Percentiles rank a stretch among this genome's conserved stretches.
phyloP scores from a whole-genome alignment of 2,113 vertebrate species.

The Lepidothrix coronata region DNA sequence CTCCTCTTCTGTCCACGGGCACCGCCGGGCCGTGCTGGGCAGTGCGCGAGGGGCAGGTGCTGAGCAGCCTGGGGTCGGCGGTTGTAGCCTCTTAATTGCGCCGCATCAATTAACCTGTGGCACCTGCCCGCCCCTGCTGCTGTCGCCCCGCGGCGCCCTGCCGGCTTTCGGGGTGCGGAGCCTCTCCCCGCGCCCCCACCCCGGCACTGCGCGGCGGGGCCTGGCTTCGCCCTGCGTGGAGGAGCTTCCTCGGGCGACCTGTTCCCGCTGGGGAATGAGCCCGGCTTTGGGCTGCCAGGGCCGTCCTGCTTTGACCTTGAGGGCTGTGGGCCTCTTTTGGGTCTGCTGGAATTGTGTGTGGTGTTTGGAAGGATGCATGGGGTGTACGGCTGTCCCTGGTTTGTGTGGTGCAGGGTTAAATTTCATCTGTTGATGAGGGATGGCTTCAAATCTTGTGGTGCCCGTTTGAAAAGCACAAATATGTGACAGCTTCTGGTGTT shows the following conservation, averaged over 20 bases:
- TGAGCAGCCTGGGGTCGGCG: neutral
- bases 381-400: rapidly evolving
- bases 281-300: neutral
- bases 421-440: neutral
- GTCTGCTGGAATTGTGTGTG: neutral
- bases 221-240: neutral
- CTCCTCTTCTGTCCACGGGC: neutral
- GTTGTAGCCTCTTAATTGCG: neutral
- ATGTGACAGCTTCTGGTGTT: neutral
- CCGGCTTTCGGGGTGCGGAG: neutral
- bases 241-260: neutral
- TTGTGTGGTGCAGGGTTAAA: neutral
- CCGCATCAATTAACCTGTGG: neutral
- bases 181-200: too few species aligned
- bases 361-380: rapidly evolving
- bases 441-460: neutral
- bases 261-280: neutral
- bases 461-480: neutral
- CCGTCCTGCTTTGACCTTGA: slow-evolving; percentile 41
- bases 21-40: too few species aligned
- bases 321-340: neutral
- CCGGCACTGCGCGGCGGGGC: neutral
- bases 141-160: neutral
- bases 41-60: neutral
- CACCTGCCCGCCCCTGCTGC: neutral